Conservation (phyloP, 2,113 vertebrate species). For the Sylvietta virens region DNA sequence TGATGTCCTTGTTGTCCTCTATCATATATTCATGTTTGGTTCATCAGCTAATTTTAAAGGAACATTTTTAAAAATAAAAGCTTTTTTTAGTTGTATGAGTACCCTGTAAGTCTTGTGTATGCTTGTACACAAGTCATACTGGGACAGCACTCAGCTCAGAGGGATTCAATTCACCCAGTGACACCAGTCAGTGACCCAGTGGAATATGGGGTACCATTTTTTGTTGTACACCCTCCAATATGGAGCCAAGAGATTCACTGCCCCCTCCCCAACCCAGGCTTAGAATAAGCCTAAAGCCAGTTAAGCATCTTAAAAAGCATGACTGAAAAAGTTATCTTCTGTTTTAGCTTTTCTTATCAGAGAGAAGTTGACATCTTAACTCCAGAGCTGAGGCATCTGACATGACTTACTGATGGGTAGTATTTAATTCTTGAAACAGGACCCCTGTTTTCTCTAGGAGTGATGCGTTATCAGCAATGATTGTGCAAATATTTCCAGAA, state of each 20-base stretch:
- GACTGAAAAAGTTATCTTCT: neutral
- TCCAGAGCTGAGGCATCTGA: neutral
- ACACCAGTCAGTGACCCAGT: neutral
- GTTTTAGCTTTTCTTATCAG: neutral
- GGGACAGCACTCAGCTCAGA: neutral
- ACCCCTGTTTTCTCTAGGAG: neutral
- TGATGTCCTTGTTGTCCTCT: neutral
- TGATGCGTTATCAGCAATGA: neutral
- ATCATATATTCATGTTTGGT: neutral
- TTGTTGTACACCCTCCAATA: neutral
- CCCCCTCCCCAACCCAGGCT: neutral
- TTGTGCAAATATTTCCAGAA: neutral
- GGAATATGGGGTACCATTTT: neutral
- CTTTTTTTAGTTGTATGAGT: neutral
- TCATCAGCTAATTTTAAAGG: neutral
- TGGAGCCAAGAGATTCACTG: neutral
- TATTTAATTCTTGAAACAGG: neutral
- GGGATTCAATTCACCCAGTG: neutral
- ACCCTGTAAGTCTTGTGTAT: neutral
- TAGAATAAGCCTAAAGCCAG: neutral
- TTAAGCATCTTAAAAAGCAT: neutral
- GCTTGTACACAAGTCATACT: neutral
- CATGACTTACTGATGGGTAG: rapidly evolving
- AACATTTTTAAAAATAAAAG: neutral
- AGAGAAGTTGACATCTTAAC: neutral